These are phyloP conservation scores for Aphrocallistes beatrix DNA, from an alignment of 37 sponge, comb jelly and placozoan species.

Conservation along the genomic window DNA sequence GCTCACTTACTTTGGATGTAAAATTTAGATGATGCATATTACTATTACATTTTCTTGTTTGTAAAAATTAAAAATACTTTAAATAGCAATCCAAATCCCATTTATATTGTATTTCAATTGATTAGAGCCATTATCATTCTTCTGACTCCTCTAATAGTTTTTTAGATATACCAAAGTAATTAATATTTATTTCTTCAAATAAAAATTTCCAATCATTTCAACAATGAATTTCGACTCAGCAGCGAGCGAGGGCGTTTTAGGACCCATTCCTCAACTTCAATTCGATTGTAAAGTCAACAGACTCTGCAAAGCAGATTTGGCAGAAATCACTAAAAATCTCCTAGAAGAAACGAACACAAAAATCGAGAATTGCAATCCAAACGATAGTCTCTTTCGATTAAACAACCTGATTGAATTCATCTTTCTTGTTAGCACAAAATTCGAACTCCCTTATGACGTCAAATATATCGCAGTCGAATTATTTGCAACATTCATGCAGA, in stretches of 20 bases:
- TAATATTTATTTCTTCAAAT: too few species aligned
- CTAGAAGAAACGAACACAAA: background rate
- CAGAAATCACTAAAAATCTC: background rate
- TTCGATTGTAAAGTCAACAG: background rate
- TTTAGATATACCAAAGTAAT: too few species aligned
- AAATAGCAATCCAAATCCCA: too few species aligned
- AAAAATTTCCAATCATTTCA: too few species aligned
- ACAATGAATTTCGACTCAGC: too few species aligned
- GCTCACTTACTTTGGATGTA: too few species aligned
- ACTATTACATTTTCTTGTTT: too few species aligned
- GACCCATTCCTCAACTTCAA: conserved; percentile 9
- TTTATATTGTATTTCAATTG: too few species aligned
- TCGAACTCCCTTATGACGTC: conserved; percentile 42
- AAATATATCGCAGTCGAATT: conserved; percentile 56
- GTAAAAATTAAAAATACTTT: too few species aligned
- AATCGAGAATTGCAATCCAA: background rate
- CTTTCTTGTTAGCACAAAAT: conserved; percentile 39
- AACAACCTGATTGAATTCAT: conserved; percentile 32
- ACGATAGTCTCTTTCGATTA: background rate
- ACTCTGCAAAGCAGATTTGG: background rate
- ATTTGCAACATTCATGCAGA: conserved; percentile 53
- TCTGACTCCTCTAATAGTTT: too few species aligned
- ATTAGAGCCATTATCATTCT: too few species aligned
- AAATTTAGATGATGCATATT: too few species aligned
- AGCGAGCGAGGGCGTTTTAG: background rate